Evolutionary conservation across 1,140 invertebrate species (phyloP), one percentile per base, ranked within the genome.

Genomic region (Halyomorpha halys): DNA sequence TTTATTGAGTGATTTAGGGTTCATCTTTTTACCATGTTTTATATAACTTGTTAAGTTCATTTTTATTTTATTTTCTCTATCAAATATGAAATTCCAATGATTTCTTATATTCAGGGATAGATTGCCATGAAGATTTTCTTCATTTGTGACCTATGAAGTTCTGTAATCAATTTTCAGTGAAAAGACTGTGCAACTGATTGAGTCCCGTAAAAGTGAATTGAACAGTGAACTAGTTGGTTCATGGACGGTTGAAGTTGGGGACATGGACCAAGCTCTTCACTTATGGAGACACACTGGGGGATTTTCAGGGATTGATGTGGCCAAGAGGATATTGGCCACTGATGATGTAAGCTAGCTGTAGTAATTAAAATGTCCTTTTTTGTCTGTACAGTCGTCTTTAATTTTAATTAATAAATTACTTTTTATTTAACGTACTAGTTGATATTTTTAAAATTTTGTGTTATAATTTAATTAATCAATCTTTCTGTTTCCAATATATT

Each of bases 261-360:
- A 97, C 73, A 86, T 97, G 78, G 95, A 98, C 81, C 94, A 98
- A 78, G 91, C 91, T 34, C 78, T 97, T 66, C 94, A 98, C 77
- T 79, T 98, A 47, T 98, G 94, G 94, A 85, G 86, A 70, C 96
- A 94, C 73, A 88, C 83, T 56, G 92, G 93, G 66, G 94, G 95
- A 27, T 98, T 95, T 75, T 83, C 88, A 69, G 86, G 85, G 65
- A 85, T 96, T 70, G 91, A 95, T 77, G 80, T 83, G 71, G 85
- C 89, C 19, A 87, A 87, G 73, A 75, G 80, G 65, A 76, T 85
- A 21, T 81, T 94, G 59, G 82, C 79, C 69, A 82, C 84, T 70
- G 86, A 90, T 76, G 71, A 81, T 68, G 90, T 91, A 79, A 74
- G 69, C 59, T 19, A 56, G 18, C 11, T 4, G 51, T 53, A 19